Percentiles rank a stretch among this genome's conserved stretches.
These are phyloP conservation scores for Eleginops maclovinus DNA, from an alignment of 2,113 vertebrate genomes.

Conservation along the genomic window DNA sequence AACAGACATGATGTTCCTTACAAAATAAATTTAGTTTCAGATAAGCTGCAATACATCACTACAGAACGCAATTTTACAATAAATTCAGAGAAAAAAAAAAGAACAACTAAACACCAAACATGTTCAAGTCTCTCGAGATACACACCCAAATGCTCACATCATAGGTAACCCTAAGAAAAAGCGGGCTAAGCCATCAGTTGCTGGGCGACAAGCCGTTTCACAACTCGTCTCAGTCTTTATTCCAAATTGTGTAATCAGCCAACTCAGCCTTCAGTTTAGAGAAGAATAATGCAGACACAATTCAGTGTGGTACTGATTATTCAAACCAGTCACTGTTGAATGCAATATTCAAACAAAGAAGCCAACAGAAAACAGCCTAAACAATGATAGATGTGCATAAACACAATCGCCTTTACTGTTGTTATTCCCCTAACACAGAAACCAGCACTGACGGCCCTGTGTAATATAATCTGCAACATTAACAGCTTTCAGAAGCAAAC, in stretches of 20 bases:
- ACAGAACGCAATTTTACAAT: background rate
- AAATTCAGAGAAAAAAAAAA: background rate
- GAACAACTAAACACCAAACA: background rate
- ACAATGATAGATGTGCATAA: constrained; percentile 11
- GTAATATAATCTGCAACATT: constrained; percentile 30
- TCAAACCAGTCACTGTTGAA: constrained; percentile 26
- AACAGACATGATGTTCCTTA: background rate
- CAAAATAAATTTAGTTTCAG: background rate
- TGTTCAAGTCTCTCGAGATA: constrained; percentile 11
- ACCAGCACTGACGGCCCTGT: constrained; percentile 8
- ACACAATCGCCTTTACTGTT: constrained; percentile 14
- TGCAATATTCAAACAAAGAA: constrained; percentile 21
- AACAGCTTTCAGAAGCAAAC: constrained; percentile 50
- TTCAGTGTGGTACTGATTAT: constrained; percentile 18
- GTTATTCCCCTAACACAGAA: constrained; percentile 30
- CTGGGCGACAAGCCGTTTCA: constrained; percentile 57
- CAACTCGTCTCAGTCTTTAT: constrained; percentile 30
- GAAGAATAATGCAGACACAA: constrained; percentile 41
- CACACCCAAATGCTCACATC: constrained; percentile 15
- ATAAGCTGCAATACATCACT: background rate
- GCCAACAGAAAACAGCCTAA: constrained; percentile 10
- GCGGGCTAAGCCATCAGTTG: constrained; percentile 51
- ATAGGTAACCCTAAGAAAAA: constrained; percentile 44
- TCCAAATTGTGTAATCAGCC: constrained; percentile 43
- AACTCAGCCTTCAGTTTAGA: constrained; percentile 37